phyloP scores from a whole-genome alignment of 2,888 invertebrate species.

The Pharmacophagus antenor region DNA sequence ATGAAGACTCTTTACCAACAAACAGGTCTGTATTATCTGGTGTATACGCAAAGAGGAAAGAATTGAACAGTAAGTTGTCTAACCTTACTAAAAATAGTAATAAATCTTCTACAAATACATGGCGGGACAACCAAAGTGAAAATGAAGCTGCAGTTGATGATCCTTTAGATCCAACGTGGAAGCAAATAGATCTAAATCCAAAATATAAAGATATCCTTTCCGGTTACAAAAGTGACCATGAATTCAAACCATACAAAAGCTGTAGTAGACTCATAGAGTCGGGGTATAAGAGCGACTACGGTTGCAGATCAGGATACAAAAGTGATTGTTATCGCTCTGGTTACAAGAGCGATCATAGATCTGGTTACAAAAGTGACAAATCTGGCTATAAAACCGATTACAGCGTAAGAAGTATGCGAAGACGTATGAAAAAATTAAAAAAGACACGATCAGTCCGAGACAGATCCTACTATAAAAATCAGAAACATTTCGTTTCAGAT shows the following conservation, averaged over 20 bases:
- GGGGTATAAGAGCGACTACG: slow-evolving; percentile 83
- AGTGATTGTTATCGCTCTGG: slow-evolving; percentile 78
- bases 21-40: slow-evolving; percentile 72
- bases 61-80: slow-evolving; percentile 70
- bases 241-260: slow-evolving; percentile 75
- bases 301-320: slow-evolving; percentile 76
- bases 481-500: slow-evolving; percentile 79
- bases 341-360: slow-evolving; percentile 83
- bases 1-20: slow-evolving; percentile 59
- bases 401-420: slow-evolving; percentile 73
- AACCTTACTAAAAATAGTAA: slow-evolving; percentile 62
- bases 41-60: slow-evolving; percentile 76
- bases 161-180: slow-evolving; percentile 83
- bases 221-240: slow-evolving; percentile 83
- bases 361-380: slow-evolving; percentile 82
- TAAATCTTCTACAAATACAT: slow-evolving; percentile 64
- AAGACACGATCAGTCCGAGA: slow-evolving; percentile 76
- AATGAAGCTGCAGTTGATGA: slow-evolving; percentile 79
- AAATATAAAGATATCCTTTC: slow-evolving; percentile 82
- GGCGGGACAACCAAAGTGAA: slow-evolving; percentile 76
- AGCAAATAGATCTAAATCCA: slow-evolving; percentile 83
- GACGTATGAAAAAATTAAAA: slow-evolving; percentile 74
- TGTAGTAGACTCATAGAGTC: slow-evolving; percentile 78
- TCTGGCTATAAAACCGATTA: slow-evolving; percentile 82
- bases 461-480: slow-evolving; percentile 76